Conservation (phyloP, 2,113 vertebrate species). For the Brachypodius melanocephalos region DNA sequence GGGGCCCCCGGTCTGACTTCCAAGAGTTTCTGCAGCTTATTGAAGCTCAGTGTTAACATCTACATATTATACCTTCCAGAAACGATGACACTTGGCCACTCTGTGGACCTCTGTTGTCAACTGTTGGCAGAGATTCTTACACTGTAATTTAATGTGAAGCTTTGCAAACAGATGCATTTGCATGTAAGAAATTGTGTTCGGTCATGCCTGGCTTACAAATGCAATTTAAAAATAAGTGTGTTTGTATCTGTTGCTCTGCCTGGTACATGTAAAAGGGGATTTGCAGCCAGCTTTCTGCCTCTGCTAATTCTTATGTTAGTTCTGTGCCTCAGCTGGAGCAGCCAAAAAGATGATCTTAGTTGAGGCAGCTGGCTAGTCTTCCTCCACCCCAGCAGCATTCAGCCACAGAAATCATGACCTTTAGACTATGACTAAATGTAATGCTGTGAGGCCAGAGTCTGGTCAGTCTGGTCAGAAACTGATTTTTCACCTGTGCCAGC, state of each 20-base stretch:
- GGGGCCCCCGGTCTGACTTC: background rate
- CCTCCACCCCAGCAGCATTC: background rate
- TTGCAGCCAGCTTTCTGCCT: constrained; percentile 33
- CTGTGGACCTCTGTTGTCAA: constrained; percentile 18
- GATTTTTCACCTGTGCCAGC: background rate
- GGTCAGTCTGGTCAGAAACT: background rate
- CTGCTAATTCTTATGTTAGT: background rate
- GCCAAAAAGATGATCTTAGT: constrained; percentile 25
- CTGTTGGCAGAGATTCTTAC: constrained; percentile 17
- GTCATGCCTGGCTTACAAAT: constrained; percentile 30
- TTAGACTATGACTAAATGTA: background rate
- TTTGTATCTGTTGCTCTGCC: constrained; percentile 28
- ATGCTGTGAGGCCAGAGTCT: background rate
- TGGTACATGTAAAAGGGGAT: constrained; percentile 2
- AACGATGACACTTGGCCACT: constrained; percentile 39
- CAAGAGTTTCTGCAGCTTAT: background rate
- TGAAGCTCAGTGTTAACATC: background rate
- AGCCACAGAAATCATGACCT: background rate
- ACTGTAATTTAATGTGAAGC: constrained; percentile 11
- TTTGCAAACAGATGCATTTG: constrained; percentile 36
- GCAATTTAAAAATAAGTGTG: background rate
- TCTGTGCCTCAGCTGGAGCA: background rate
- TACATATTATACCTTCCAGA: constrained; percentile 17
- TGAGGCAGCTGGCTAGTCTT: background rate
- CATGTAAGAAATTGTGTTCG: constrained; percentile 29